Percentiles rank a stretch among this genome's conserved stretches.
These are phyloP conservation scores for Listronotus bonariensis DNA, from an alignment of 1,140 invertebrate species.

Conservation along the genomic window DNA sequence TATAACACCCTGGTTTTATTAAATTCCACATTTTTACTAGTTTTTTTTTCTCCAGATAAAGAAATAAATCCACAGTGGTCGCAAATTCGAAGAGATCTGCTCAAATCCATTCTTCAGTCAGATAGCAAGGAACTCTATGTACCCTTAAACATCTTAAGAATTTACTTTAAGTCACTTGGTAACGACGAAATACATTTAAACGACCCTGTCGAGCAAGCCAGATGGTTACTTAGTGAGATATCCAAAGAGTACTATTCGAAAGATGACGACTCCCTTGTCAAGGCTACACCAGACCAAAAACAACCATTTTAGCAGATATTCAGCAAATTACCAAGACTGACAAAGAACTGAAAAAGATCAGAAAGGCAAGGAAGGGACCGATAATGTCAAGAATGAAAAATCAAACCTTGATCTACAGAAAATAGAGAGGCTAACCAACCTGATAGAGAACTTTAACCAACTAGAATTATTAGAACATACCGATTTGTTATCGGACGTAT, in stretches of 20 bases:
- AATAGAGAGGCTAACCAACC: constrained; percentile 12
- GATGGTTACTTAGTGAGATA: constrained; percentile 51
- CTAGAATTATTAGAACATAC: constrained; percentile 8
- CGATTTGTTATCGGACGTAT: background rate
- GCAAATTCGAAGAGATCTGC: constrained; percentile 46
- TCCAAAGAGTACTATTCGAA: constrained; percentile 46
- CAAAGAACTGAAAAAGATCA: constrained; percentile 5
- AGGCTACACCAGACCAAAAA: constrained; percentile 25
- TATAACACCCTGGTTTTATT: no score
- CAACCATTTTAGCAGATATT: constrained; percentile 33
- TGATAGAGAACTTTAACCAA: constrained; percentile 27
- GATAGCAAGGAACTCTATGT: constrained; percentile 48
- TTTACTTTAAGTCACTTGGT: constrained; percentile 52
- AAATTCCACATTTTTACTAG: background rate
- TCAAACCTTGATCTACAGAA: background rate
- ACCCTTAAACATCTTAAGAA: constrained; percentile 48
- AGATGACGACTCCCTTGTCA: constrained; percentile 42
- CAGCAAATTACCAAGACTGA: constrained; percentile 23
- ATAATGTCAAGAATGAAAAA: background rate
- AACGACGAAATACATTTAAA: constrained; percentile 35
- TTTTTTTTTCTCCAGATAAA: constrained; percentile 4
- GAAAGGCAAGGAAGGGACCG: background rate
- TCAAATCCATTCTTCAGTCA: constrained; percentile 48
- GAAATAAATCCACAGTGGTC: constrained; percentile 47
- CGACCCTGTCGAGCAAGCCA: constrained; percentile 46